These are phyloP conservation scores for Anseranas semipalmata DNA, from an alignment of 2,113 vertebrate species.

Conservation along the genomic window DNA sequence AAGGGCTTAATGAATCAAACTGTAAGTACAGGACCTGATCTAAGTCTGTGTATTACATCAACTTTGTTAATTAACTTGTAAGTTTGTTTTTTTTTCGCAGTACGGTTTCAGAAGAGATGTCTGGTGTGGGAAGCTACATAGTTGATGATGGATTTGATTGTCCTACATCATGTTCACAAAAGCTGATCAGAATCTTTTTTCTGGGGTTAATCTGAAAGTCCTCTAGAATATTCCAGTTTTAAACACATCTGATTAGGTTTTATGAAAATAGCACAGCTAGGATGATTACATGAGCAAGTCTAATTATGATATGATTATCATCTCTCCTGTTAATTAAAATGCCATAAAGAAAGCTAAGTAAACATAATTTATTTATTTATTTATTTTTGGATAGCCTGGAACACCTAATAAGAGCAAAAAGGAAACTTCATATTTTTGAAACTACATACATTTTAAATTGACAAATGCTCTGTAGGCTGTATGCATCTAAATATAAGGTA, in stretches of 20 bases:
- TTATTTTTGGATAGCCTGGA: background rate
- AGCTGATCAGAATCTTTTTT: background rate
- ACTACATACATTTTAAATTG: background rate
- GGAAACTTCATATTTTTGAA: accelerated
- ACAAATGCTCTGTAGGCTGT: background rate
- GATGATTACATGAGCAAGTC: background rate
- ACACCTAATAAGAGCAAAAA: background rate
- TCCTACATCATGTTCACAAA: background rate
- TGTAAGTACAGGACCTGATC: background rate
- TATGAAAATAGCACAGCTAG: background rate
- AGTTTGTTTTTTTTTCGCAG: background rate
- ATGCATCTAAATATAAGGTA: background rate
- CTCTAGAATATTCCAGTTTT: background rate
- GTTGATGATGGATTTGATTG: background rate
- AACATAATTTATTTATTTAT: background rate
- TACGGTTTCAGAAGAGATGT: background rate
- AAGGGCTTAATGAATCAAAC: background rate
- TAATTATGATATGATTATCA: background rate
- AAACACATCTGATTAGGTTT: background rate
- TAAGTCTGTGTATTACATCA: background rate
- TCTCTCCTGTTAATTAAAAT: background rate
- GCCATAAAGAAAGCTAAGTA: background rate
- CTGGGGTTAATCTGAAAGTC: background rate
- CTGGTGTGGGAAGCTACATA: background rate
- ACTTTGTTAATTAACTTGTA: background rate